Base-by-base conservation (phyloP, 2,113 vertebrate genomes). In the Cyanistes caeruleus region DNA sequence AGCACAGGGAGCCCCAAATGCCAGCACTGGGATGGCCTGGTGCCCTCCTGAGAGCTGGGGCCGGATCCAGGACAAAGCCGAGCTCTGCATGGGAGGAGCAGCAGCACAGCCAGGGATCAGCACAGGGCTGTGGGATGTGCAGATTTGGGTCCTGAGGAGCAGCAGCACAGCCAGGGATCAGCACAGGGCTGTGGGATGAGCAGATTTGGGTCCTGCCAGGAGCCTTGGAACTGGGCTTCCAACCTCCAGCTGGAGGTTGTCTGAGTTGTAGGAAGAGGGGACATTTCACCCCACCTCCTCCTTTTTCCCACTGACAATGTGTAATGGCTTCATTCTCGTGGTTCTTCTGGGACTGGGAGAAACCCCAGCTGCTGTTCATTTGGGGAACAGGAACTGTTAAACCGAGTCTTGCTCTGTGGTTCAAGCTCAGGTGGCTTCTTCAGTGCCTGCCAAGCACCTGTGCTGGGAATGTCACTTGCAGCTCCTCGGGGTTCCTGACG, bases 401-500 rank as follows among this genome's bases (percentile, higher is more conserved):
- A 37, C 37, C n/a, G 14, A 2, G 20, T 19, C 48, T 27, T 55
- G 17, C 10, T 52, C 33, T 20, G 35, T 52, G 59, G 1, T 14
- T 55, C 18, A 13, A 28, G 24, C 5, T 27, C 43, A 15, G 68
- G 77, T 35, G 74, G 39, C 44, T 73, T 11, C n/a, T 60, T 22
- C 44, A 5, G 43, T 0, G 0, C 8, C 23, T 19, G 37, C 70
- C 52, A 7, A 14, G 6, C 3, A 1, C 7, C 70, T 7, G 46
- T 4, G 2, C 37, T 30, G 62, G 63, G 59, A 55, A 37, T 3
- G 22, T 21, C 28, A 0, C 53, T 16, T 10, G 13, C 7, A 2
- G 0, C 41, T 25, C n/a, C 60, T 43, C 1, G 0, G 52, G 5
- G 56, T 15, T 44, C 46, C 62, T 15, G 11, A 0, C 0, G 0